Evolutionary conservation across 2,888 invertebrate species (phyloP).

Genomic region (Alentia gelatinosa): DNA sequence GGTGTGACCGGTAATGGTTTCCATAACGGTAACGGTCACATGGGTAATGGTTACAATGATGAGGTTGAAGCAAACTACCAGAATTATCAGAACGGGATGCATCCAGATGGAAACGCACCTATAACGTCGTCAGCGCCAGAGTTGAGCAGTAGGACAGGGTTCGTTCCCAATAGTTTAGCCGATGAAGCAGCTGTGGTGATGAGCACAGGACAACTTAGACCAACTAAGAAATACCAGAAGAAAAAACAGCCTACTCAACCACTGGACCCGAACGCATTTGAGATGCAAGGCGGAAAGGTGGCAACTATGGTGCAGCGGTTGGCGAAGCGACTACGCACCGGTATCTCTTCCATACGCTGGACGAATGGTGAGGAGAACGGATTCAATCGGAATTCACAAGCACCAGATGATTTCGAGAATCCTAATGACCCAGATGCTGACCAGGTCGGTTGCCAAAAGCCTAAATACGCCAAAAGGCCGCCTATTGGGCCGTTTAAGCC

Average conservation of each 20-base stretch:
- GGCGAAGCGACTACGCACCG: slow-evolving; percentile 56
- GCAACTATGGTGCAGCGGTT: slow-evolving; percentile 59
- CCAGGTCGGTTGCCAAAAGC: not conserved
- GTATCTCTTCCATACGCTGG: slow-evolving; percentile 57
- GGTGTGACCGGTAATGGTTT: not conserved
- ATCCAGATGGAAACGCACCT: not conserved
- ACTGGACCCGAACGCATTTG: slow-evolving; percentile 48
- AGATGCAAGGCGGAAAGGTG: slow-evolving; percentile 47
- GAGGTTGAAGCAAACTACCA: not conserved
- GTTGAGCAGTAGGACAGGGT: not conserved
- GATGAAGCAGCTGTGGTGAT: not conserved
- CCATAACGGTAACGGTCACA: not conserved
- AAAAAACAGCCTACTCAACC: not conserved
- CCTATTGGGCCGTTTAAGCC: slow-evolving; percentile 46
- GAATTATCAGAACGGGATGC: not conserved
- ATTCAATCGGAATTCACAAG: not conserved
- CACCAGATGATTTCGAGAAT: not conserved
- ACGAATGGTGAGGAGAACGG: not conserved
- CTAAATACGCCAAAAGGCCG: not conserved
- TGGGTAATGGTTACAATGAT: not conserved
- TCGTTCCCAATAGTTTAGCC: not conserved
- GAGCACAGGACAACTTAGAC: not conserved
- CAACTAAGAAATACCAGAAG: slow-evolving; percentile 22
- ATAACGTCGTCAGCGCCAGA: not conserved
- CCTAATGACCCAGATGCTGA: slow-evolving; percentile 12